These are phyloP conservation scores for Hyles vespertilio DNA, from an alignment of 1,140 invertebrate genomes.

Conservation along the genomic window DNA sequence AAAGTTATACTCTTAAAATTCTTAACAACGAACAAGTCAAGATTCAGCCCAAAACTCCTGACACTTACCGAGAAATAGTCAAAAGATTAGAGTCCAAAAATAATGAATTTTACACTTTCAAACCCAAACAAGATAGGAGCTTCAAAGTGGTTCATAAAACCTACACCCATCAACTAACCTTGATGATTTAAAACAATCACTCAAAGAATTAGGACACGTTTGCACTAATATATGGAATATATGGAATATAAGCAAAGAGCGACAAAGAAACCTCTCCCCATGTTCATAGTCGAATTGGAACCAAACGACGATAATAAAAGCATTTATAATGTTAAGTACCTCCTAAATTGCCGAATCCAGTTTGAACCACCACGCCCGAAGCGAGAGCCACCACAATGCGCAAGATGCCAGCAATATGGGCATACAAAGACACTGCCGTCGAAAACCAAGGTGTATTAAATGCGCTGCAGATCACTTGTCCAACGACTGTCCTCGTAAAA, in stretches of 20 bases:
- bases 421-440: constrained; percentile 41
- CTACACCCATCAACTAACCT: constrained; percentile 22
- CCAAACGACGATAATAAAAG: constrained; percentile 22
- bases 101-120: constrained; percentile 21
- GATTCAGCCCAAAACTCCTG: constrained; percentile 11
- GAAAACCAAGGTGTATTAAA: constrained; percentile 38
- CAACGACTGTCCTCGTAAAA: constrained; percentile 6
- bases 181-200: constrained; percentile 16
- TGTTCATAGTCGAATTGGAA: constrained; percentile 24
- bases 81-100: constrained; percentile 5
- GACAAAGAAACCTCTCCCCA: constrained; percentile 23
- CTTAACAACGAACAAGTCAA: constrained; percentile 10
- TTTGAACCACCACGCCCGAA: constrained; percentile 33
- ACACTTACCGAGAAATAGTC: constrained; percentile 5
- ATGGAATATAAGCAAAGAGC: constrained; percentile 16
- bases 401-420: constrained; percentile 43
- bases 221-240: constrained; percentile 26
- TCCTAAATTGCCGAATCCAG: constrained; percentile 18
- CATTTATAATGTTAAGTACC: constrained; percentile 21
- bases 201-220: constrained; percentile 14
- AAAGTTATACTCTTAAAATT: constrained; percentile 11
- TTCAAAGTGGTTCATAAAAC: constrained; percentile 30
- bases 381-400: constrained; percentile 37
- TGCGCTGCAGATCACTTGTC: constrained; percentile 31
- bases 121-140: constrained; percentile 19